Conservation (phyloP, 2,113 vertebrate genomes). For the Dissostichus mawsoni region DNA sequence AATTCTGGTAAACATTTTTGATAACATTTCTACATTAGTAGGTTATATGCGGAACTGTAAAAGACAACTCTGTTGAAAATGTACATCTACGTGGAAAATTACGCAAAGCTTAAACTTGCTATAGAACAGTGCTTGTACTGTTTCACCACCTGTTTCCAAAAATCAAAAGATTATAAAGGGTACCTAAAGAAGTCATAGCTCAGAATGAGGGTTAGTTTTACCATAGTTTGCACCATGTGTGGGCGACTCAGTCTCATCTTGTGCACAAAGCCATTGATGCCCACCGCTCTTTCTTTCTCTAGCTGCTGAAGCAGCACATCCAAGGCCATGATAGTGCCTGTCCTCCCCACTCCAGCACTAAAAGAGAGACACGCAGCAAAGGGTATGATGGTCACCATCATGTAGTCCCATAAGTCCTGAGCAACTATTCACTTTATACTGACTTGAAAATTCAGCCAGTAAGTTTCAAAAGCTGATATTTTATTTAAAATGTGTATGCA, state of each 20-base stretch:
- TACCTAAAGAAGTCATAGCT: background rate
- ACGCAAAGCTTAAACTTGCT: background rate
- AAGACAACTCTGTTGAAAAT: background rate
- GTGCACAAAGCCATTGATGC: slow-evolving; percentile 80
- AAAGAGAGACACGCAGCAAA: slow-evolving; percentile 12
- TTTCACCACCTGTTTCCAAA: background rate
- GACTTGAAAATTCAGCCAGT: background rate
- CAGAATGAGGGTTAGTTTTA: slow-evolving; percentile 49
- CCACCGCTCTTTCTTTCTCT: slow-evolving; percentile 68
- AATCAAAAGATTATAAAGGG: background rate
- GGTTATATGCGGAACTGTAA: background rate
- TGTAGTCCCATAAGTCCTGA: background rate
- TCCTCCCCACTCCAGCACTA: slow-evolving; percentile 90
- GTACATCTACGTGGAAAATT: background rate
- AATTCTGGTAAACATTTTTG: background rate
- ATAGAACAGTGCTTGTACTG: background rate
- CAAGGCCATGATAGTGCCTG: slow-evolving; percentile 88
- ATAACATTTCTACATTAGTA: background rate
- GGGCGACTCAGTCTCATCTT: slow-evolving; percentile 86
- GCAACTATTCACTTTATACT: background rate
- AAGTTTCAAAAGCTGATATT: background rate
- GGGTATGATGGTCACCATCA: background rate
- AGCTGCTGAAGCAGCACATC: slow-evolving; percentile 88
- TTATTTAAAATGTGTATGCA: background rate
- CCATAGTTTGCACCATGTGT: slow-evolving; percentile 92